These are phyloP conservation scores for Cryptus viduatorius DNA, from an alignment of 2,888 invertebrate species.

Conservation along the genomic window DNA sequence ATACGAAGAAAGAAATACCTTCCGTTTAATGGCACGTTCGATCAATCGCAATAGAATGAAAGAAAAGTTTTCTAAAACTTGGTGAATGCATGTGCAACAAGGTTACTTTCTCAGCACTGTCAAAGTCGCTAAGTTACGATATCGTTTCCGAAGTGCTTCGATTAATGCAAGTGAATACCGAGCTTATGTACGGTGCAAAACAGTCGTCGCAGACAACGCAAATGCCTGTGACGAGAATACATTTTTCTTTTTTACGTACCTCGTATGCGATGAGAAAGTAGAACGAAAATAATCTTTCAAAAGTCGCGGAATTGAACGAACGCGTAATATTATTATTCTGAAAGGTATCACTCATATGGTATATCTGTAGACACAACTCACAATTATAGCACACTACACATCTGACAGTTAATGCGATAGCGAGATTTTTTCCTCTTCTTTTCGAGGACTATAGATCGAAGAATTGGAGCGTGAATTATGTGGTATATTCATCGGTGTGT, in stretches of 20 bases:
- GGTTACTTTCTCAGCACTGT: background rate
- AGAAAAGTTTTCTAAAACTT: constrained; percentile 20
- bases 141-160: background rate
- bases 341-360: constrained; percentile 32
- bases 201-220: background rate
- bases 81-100: background rate
- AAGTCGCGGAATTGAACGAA: background rate
- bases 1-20: constrained; percentile 30
- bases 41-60: constrained; percentile 32
- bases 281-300: constrained; percentile 12
- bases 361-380: constrained; percentile 53
- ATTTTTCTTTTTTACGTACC: constrained; percentile 25
- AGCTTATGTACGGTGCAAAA: constrained; percentile 5
- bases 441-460: constrained; percentile 43
- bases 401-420: constrained; percentile 59
- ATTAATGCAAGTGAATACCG: constrained; percentile 9
- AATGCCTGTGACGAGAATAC: background rate
- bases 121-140: background rate
- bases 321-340: background rate
- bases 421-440: constrained; percentile 44
- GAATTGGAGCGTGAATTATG: constrained; percentile 51
- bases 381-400: constrained; percentile 60
- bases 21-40: constrained; percentile 10
- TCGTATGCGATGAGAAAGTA: constrained; percentile 10
- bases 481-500: constrained; percentile 29